Base-by-base conservation (phyloP, 2,888 invertebrate species). In the Oligia latruncula region DNA sequence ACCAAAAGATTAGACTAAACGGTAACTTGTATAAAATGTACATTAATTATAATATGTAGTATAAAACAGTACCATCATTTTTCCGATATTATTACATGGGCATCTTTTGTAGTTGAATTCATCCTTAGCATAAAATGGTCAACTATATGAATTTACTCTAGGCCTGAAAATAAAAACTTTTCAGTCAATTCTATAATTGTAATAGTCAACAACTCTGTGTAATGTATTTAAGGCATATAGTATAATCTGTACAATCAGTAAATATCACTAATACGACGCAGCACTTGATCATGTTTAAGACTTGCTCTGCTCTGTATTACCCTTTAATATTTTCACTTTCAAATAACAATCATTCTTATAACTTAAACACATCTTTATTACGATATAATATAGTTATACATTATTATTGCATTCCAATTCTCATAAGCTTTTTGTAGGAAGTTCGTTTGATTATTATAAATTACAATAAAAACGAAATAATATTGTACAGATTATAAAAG, bases 11-110 rank as follows among this genome's bases (percentile, higher is more conserved):
- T 95, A 96, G 92, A 95, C 95, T 96, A 96, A 95, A 94, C 93
- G 96, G 96, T 97, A 96, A 97, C 96, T 96, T 95, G 96, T 97
- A 96, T 96, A 96, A 96, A 96, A 96, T 95, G 95, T 96, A 96
- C 95, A 96, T 90, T 95, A 92, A 91, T 93, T 91, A 91, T 92
- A 93, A 92, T 81, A 92, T 91, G 90, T 90, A 90, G 94, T 96
- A 96, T 96, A 96, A 96, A 96, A 96, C 95, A 95, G 95, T 96
- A 95, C 93, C 94, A 95, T 95, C 91, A 94, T 93, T 92, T 81
- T 90, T 88, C 89, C 90, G 89, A 92, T 89, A 90, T 88, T 89
- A 88, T 90, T 89, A 94, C 92, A 93, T 92, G 93, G 94, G 93
- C 93, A 94, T 95, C 91, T 92, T 94, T 94, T 95, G 92, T 93